Percentiles rank a stretch among this genome's conserved stretches.
Conservation (phyloP, 2,888 invertebrate species). For the Ochlodes sylvanus region DNA sequence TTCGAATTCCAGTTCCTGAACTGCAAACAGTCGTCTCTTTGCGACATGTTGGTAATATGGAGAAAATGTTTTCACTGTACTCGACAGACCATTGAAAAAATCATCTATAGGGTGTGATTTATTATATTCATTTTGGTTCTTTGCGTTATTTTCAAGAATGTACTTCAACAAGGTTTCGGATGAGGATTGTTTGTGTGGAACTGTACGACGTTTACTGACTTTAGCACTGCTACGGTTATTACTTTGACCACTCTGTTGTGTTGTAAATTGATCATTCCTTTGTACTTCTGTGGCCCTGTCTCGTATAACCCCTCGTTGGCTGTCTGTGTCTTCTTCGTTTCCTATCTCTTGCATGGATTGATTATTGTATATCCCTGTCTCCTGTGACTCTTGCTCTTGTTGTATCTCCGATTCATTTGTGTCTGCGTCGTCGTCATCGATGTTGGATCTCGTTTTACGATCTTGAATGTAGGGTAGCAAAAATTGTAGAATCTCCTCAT, state of each 20-base stretch:
- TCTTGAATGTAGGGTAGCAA: slow-evolving; percentile 33
- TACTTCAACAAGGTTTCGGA: slow-evolving; percentile 33
- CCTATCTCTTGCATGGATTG: too few species aligned
- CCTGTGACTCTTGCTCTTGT: slow-evolving; percentile 34
- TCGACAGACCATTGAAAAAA: slow-evolving; percentile 37
- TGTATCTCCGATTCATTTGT: slow-evolving; percentile 20
- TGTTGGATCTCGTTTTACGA: slow-evolving; percentile 18
- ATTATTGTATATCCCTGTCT: slow-evolving; percentile 28
- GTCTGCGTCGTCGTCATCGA: too few species aligned
- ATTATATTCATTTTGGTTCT: slow-evolving; percentile 27
- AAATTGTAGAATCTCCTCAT: slow-evolving; percentile 37
- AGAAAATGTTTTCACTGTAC: slow-evolving; percentile 38
- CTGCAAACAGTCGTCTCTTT: too few species aligned
- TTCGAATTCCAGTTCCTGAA: too few species aligned
- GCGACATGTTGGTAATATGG: too few species aligned
- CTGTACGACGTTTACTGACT: slow-evolving; percentile 35
- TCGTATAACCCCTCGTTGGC: neutral
- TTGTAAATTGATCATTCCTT: slow-evolving; percentile 19
- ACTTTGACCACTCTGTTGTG: slow-evolving; percentile 13
- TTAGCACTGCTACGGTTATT: neutral
- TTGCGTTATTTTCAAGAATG: slow-evolving; percentile 38
- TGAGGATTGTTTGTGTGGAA: slow-evolving; percentile 19
- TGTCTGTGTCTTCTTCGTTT: too few species aligned
- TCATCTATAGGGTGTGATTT: slow-evolving; percentile 28
- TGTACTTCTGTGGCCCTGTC: slow-evolving; percentile 37